These are phyloP conservation scores for Hanleya hanleyi DNA, from an alignment of 2,888 invertebrate genomes.

Conservation along the genomic window DNA sequence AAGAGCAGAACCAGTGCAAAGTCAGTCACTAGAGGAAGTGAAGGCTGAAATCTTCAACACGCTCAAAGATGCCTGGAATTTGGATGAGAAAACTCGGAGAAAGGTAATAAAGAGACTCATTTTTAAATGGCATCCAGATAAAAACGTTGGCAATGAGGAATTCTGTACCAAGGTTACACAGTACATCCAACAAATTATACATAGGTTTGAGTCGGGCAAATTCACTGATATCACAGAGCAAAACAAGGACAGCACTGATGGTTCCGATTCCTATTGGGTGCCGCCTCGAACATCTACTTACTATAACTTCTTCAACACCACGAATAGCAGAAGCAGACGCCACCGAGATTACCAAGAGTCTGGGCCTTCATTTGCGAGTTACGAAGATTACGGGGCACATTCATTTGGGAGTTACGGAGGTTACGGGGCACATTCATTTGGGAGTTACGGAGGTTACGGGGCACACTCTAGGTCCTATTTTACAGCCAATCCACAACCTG, in stretches of 20 bases:
- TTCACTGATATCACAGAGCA: constrained; percentile 25
- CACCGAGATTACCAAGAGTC: neutral
- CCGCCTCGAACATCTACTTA: too few relatives aligned
- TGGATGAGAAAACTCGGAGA: constrained; percentile 24
- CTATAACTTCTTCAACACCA: constrained; percentile 8
- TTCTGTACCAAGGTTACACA: constrained; percentile 43
- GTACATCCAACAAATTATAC: constrained; percentile 38
- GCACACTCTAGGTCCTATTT: too few relatives aligned
- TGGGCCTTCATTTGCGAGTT: neutral
- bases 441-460: neutral
- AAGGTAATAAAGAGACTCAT: constrained; percentile 41
- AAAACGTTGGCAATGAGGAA: constrained; percentile 37
- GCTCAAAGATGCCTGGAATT: constrained; percentile 38
- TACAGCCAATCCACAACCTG: constrained; percentile 30
- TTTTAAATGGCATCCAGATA: constrained; percentile 54
- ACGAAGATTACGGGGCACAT: too few relatives aligned
- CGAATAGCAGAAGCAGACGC: neutral
- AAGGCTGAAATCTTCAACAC: constrained; percentile 31
- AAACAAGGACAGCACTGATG: neutral
- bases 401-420: too few relatives aligned
- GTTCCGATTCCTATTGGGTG: too few relatives aligned
- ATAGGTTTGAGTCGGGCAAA: constrained; percentile 33
- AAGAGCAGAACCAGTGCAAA: neutral
- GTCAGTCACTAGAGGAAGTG: constrained; percentile 17
- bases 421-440: too few relatives aligned